phyloP scores from a whole-genome alignment of 2,797 vertebrate genomes.

The Neosilurus mollespiculum region DNA sequence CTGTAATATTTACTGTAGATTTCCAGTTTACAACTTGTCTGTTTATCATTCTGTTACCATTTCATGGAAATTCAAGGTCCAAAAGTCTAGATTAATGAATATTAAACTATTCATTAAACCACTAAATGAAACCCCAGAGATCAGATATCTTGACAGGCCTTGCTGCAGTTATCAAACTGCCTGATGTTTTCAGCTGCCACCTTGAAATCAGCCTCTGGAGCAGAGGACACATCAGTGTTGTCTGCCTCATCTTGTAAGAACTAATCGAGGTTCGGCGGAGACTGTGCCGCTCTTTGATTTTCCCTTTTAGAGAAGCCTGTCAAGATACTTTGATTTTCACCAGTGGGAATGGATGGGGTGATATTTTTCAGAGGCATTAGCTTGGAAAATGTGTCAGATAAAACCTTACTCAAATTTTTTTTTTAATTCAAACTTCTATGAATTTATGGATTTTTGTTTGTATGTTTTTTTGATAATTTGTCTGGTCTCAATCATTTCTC shows the following conservation, averaged over 20 bases:
- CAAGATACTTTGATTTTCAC: background rate
- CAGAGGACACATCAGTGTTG: conserved; percentile 6
- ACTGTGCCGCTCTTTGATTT: background rate
- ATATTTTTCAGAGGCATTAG: background rate
- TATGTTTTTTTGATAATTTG: background rate
- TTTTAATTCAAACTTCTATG: background rate
- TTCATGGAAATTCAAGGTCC: background rate
- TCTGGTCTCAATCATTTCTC: background rate
- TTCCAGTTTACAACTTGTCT: background rate
- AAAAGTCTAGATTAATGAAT: background rate
- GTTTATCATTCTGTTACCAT: background rate
- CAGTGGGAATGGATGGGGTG: background rate
- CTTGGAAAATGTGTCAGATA: background rate
- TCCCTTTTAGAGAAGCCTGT: background rate
- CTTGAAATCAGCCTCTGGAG: background rate
- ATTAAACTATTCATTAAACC: background rate
- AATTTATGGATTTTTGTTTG: background rate
- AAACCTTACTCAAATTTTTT: background rate
- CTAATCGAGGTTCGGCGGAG: conserved; percentile 1
- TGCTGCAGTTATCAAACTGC: background rate
- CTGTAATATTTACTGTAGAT: background rate
- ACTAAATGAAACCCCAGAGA: background rate
- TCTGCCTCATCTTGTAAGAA: conserved; percentile 24
- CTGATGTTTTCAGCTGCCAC: background rate
- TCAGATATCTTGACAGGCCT: background rate